phyloP scores from a whole-genome alignment of 2,888 invertebrate genomes.

The Apodemia hepburni region DNA sequence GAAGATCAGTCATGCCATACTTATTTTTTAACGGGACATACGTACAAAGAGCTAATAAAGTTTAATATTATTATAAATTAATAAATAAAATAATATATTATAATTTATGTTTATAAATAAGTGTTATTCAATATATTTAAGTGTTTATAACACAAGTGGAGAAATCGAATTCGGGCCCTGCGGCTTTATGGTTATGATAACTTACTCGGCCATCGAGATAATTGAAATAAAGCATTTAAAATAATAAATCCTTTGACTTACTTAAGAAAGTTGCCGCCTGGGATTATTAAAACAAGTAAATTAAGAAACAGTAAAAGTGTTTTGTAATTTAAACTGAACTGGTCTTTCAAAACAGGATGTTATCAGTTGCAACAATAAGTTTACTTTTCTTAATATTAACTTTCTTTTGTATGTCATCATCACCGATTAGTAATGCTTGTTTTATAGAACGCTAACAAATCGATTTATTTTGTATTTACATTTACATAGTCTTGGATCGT shows the following conservation, averaged over 20 bases:
- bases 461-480: conserved; percentile 1
- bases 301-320: conserved; percentile 5
- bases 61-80: no score
- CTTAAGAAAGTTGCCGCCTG: background rate
- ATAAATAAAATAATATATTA: no score
- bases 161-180: no score
- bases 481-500: background rate
- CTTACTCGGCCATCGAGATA: no score
- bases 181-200: no score
- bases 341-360: conserved; percentile 5
- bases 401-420: conserved; percentile 8
- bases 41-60: no score
- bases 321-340: background rate
- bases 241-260: background rate
- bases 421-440: background rate
- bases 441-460: background rate
- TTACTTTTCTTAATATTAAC: background rate
- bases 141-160: no score
- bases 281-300: background rate
- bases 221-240: background rate
- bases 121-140: no score
- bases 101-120: no score
- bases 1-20: no score
- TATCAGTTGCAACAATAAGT: conserved; percentile 7
- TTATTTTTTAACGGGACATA: no score